These are phyloP conservation scores for Chaetogeoica ovagalla DNA, from an alignment of 2,888 invertebrate species.

Conservation along the genomic window DNA sequence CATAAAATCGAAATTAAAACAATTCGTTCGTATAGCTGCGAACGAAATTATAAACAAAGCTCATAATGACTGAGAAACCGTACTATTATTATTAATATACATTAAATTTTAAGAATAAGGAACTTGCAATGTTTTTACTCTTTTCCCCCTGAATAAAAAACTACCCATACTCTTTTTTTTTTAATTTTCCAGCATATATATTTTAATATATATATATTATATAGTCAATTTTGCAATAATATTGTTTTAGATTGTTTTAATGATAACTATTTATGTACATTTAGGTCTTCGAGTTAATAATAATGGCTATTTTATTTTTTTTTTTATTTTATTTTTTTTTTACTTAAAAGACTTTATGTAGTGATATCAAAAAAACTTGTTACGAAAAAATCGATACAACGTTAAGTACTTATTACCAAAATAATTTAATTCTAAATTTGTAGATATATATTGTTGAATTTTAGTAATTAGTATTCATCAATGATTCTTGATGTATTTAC, in stretches of 20 bases:
- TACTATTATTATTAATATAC: constrained; percentile 21
- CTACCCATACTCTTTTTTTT: constrained; percentile 14
- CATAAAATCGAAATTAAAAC: constrained; percentile 29
- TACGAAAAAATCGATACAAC: constrained; percentile 26
- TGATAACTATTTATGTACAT: constrained; percentile 7
- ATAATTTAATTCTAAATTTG: constrained; percentile 41
- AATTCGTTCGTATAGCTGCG: constrained; percentile 3
- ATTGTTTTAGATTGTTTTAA: constrained; percentile 31
- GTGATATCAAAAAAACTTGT: constrained; percentile 37
- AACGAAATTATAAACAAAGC: constrained; percentile 42
- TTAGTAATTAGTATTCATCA: constrained; percentile 49
- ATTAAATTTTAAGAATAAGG: constrained; percentile 32
- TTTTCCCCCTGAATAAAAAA: neutral
- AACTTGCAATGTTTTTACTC: constrained; percentile 41
- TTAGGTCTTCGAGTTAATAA: constrained; percentile 22
- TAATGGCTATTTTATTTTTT: neutral
- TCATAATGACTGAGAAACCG: constrained; percentile 50
- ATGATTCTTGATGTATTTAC: constrained; percentile 35
- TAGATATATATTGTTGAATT: constrained; percentile 49
- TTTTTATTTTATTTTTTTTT: neutral
- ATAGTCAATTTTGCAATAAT: constrained; percentile 35
- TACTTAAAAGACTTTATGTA: constrained; percentile 6
- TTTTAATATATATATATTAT: constrained; percentile 18
- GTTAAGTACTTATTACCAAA: constrained; percentile 39
- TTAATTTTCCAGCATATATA: constrained; percentile 22